Evolutionary conservation across 1,140 invertebrate species (phyloP).

Genomic region (Cataglyphis hispanica): DNA sequence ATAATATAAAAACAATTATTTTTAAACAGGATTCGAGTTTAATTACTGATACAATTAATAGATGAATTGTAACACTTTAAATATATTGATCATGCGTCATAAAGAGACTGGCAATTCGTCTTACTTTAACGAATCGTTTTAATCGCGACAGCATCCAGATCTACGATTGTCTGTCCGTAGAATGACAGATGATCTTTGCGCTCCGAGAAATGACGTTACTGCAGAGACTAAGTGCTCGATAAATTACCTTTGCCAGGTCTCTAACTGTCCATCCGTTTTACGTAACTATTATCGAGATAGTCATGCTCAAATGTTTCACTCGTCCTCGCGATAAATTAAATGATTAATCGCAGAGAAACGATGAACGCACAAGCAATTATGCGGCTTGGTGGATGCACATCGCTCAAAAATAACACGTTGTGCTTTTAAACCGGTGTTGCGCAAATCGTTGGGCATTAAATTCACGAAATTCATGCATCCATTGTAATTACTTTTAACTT

Average conservation of each 20-base stretch:
- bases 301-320: constrained; percentile 41
- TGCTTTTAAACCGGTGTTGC: constrained; percentile 15
- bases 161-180: constrained; percentile 38
- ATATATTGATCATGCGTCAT: constrained; percentile 11
- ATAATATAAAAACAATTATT: background rate
- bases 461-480: constrained; percentile 18
- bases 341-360: constrained; percentile 42
- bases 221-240: constrained; percentile 53
- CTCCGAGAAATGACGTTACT: constrained; percentile 47
- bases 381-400: constrained; percentile 14
- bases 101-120: constrained; percentile 35
- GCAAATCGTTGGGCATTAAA: constrained; percentile 40
- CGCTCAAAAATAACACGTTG: constrained; percentile 37
- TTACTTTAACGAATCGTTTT: constrained; percentile 48
- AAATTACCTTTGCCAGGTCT: constrained; percentile 42
- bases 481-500: constrained; percentile 43
- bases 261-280: constrained; percentile 50
- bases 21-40: too few species aligned
- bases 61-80: background rate
- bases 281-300: constrained; percentile 29
- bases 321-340: constrained; percentile 53
- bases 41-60: background rate
- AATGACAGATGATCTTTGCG: constrained; percentile 54
- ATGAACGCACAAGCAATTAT: constrained; percentile 36
- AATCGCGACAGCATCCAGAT: constrained; percentile 53